Conservation (phyloP, 1,140 invertebrate species). For the Nebria ingens region DNA sequence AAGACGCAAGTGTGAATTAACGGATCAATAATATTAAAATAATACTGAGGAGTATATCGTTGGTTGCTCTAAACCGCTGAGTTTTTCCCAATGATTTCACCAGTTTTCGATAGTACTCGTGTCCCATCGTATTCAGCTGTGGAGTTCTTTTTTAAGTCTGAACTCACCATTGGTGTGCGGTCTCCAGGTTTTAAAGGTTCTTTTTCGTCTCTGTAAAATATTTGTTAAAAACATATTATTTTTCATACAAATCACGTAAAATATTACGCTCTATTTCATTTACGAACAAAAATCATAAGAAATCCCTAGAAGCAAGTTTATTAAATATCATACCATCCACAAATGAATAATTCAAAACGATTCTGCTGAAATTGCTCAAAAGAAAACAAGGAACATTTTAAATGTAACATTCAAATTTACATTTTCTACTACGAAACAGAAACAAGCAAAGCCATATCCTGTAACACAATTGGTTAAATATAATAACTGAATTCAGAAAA, state of each 20-base stretch:
- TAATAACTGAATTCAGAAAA: too few relatives aligned
- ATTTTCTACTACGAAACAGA: too few relatives aligned
- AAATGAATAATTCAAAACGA: too few relatives aligned
- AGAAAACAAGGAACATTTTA: too few relatives aligned
- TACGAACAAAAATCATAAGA: background rate
- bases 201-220: slow-evolving; percentile 63
- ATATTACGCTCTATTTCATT: slow-evolving; percentile 4
- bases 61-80: slow-evolving; percentile 61
- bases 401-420: too few relatives aligned
- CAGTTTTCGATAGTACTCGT: slow-evolving; percentile 65
- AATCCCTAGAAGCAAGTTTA: background rate
- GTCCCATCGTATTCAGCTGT: slow-evolving; percentile 71
- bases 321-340: background rate
- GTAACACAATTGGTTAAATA: too few relatives aligned
- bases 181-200: slow-evolving; percentile 59
- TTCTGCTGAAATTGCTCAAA: too few relatives aligned
- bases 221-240: slow-evolving; percentile 8
- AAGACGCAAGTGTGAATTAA: background rate
- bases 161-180: slow-evolving; percentile 47
- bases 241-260: slow-evolving; percentile 15
- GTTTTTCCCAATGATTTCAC: slow-evolving; percentile 71
- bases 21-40: background rate
- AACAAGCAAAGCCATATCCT: too few relatives aligned
- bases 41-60: background rate
- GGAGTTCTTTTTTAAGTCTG: slow-evolving; percentile 57